Base-by-base conservation (phyloP, 2,888 invertebrate species). In the Harpalus rubripes region DNA sequence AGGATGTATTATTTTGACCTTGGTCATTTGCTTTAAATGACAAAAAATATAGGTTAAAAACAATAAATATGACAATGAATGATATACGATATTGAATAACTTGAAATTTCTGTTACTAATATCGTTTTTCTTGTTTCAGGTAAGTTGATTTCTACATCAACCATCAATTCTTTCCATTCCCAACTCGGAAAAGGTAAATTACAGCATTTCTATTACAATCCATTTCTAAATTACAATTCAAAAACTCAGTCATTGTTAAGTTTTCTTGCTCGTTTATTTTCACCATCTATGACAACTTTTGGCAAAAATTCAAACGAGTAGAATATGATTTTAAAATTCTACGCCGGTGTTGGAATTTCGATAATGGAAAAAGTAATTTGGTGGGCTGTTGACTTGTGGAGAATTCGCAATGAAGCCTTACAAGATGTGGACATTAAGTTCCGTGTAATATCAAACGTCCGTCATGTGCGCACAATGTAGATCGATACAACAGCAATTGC, bases 401-500 rank as follows among this genome's bases (percentile, higher is more conserved):
- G 44, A 61, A 61, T 61, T 61, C 8, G 59, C 18, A 61, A 61
- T 61, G 16, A 61, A 61, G 16, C 12, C 56, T 59, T 59, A 59
- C 5, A 63, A 63, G 63, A 61, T 22, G 61, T 18, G 59, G 59
- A 59, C 59, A 59, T 59, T 59, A 59, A 18, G 16, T 61, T 32
- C 32, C 61, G 10, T 61, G 61, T 18, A 61, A 61, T 61, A 61
- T 61, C 61, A 61, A 61, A 61, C 18, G 61, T 63, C 63, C 26
- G 18, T 63, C 63, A 63, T 18, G 26, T 63, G 22, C 10, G 22
- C 18, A 41, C 39, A 72, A 72, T 72, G 72, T 44, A 72, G 32
- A 72, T 44, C 72, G 44, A 72, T 72, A 72, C 39, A 41, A 32
- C 72, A 16, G 41, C 72, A 72, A 72, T 78, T 78, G 56, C 72